Evolutionary conservation across 2,888 invertebrate genomes (phyloP).

Genomic region (Agriotes lineatus): DNA sequence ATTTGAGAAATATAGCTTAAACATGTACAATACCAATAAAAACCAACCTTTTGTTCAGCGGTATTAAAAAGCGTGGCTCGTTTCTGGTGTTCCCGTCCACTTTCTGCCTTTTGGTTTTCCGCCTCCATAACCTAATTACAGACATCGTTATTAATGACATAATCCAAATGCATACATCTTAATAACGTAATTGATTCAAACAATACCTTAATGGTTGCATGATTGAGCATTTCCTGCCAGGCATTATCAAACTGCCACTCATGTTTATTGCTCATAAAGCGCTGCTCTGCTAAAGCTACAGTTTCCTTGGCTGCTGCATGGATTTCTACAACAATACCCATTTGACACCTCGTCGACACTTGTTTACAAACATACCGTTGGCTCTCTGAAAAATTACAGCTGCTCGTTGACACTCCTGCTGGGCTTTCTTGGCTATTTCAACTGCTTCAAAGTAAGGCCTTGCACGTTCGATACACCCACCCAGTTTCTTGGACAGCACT

Average conservation of each 20-base stretch:
- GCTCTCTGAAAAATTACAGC: constrained; percentile 92
- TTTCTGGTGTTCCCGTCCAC: constrained; percentile 88
- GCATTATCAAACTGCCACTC: constrained; percentile 94
- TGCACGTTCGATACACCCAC: constrained; percentile 88
- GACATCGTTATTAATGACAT: not conserved
- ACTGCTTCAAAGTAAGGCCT: constrained; percentile 91
- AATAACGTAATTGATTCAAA: constrained; percentile 33
- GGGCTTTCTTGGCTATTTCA: constrained; percentile 81
- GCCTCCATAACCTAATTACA: constrained; percentile 86
- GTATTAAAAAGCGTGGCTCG: constrained; percentile 84
- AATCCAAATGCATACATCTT: constrained; percentile 3
- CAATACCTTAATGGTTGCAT: constrained; percentile 89
- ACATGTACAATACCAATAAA: too few species aligned
- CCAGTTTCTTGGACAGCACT: constrained; percentile 83
- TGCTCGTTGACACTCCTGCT: constrained; percentile 89
- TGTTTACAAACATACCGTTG: constrained; percentile 72
- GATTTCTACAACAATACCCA: constrained; percentile 72
- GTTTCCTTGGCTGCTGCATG: constrained; percentile 96
- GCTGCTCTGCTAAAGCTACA: constrained; percentile 89
- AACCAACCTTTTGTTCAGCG: constrained; percentile 81
- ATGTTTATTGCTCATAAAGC: constrained; percentile 80
- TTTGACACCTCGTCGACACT: not conserved
- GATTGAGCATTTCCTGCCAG: constrained; percentile 98
- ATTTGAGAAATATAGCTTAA: too few species aligned
- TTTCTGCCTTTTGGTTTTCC: constrained; percentile 89